Evolutionary conservation across 2,888 invertebrate species (phyloP), one percentile per base, ranked within the genome.

Genomic region (Anodontia alba): DNA sequence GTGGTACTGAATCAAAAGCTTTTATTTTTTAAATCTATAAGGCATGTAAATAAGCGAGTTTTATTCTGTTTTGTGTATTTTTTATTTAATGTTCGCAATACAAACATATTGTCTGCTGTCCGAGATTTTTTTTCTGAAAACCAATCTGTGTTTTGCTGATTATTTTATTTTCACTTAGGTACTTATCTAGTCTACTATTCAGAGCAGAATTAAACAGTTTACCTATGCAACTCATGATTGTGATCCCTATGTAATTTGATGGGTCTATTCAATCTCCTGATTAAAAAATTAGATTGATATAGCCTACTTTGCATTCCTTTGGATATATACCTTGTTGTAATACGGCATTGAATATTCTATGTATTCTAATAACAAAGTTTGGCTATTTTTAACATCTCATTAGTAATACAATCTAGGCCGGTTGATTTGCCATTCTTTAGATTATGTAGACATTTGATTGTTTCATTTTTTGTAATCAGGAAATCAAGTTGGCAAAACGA

Each of bases 1-100:
- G 73, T 23, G 36, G 7, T 10, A 73, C 73, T 5, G 73, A 57
- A 26, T 73, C 54, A 73, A 73, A 73, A 8, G 73, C 73, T 54
- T 51, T 54, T 51, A 23, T 36, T 23, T 7, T 15, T 38, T 8
- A 38, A 54, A 38, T 57, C 38, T 38, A 72, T 36, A n/a, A 54
- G 12, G 29, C 54, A 49, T 8, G 54, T 26, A 26, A 54, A 26
- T 54, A 54, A 54, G 15, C 36, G 10, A 23, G 26, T 29, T n/a
- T 70, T 3, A 31, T 17, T 31, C 7, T 54, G 72, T 72, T 36
- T 36, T 1, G 36, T 69, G 15, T 67, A 49, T 31, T 71, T 71
- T 31, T 71, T 49, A 23, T 49, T 71, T 29, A 71, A 15, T 31
- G 71, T 71, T 5, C 51, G 1, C n/a, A 67, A 36, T 12, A 67